A percentile compares a stretch with the other conserved stretches of the same genome.
These are phyloP conservation scores for Erethizon dorsatum DNA, from an alignment of 2,797 vertebrate genomes.

Conservation along the genomic window DNA sequence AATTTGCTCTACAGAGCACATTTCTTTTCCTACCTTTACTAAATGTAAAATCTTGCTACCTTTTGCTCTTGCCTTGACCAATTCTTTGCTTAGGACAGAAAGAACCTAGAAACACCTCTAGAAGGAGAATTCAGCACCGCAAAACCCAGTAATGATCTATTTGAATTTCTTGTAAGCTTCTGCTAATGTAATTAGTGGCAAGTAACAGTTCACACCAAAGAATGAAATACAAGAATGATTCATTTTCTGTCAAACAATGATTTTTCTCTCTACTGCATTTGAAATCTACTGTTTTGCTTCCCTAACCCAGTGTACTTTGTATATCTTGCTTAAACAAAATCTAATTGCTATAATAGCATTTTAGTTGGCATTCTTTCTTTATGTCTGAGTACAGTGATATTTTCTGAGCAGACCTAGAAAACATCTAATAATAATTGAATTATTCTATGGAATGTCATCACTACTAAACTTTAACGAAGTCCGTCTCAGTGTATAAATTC, in stretches of 20 bases:
- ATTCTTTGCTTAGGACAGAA: neutral
- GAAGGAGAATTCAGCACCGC: neutral
- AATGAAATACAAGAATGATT: constrained; percentile 4
- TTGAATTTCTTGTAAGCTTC: constrained; percentile 14
- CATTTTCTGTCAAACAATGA: neutral
- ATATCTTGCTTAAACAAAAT: neutral
- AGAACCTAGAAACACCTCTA: neutral
- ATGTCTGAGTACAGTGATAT: neutral
- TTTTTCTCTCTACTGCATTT: neutral
- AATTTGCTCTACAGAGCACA: neutral
- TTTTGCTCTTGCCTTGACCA: neutral
- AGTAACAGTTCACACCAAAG: neutral
- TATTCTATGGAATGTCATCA: neutral
- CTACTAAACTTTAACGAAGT: neutral
- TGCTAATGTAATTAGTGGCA: neutral
- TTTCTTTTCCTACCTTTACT: neutral
- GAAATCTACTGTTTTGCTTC: constrained; percentile 1
- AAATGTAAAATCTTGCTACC: neutral
- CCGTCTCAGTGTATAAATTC: neutral
- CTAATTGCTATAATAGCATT: neutral
- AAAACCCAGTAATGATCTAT: neutral
- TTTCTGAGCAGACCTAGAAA: neutral
- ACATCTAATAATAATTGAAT: neutral
- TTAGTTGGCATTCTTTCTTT: neutral
- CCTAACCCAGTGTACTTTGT: neutral